phyloP scores from a whole-genome alignment of 2,888 invertebrate genomes.

The Brenthis daphne region DNA sequence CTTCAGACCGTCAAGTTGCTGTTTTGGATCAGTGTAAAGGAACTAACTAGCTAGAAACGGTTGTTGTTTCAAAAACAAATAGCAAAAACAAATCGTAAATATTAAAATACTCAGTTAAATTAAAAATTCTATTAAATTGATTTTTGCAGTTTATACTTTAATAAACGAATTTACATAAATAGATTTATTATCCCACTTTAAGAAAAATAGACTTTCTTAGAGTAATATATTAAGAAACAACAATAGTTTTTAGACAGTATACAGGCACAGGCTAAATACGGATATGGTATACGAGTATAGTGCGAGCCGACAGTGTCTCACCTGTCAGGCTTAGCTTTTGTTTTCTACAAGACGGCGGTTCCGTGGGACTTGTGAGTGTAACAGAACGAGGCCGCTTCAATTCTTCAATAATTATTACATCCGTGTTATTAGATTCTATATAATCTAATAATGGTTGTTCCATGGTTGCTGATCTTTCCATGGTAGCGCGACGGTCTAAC shows the following conservation, averaged over 20 bases:
- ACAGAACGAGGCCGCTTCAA: conserved; percentile 77
- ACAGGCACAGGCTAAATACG: conserved; percentile 27
- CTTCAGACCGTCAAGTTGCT: conserved; percentile 50
- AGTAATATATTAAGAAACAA: conserved; percentile 14
- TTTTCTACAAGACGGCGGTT: conserved; percentile 84
- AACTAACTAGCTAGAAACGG: conserved; percentile 34
- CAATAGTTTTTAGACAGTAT: conserved; percentile 41
- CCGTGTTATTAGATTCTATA: conserved; percentile 25
- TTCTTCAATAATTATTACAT: conserved; percentile 46
- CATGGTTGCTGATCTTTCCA: conserved; percentile 34
- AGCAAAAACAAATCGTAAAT: not conserved
- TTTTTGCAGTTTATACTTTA: not conserved
- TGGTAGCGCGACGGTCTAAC: conserved; percentile 28
- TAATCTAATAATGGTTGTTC: conserved; percentile 24
- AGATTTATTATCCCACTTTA: not conserved
- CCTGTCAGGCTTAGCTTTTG: conserved; percentile 87
- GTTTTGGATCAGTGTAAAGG: conserved; percentile 46
- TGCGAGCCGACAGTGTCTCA: conserved; percentile 62
- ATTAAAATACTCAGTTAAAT: not conserved
- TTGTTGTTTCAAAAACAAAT: conserved; percentile 15
- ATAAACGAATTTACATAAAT: not conserved
- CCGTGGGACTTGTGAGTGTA: conserved; percentile 84
- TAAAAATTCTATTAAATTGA: not conserved
- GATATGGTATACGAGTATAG: conserved; percentile 28
- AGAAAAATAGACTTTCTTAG: not conserved